phyloP scores from a whole-genome alignment of 1,140 invertebrate genomes.

The Caerostris extrusa region DNA sequence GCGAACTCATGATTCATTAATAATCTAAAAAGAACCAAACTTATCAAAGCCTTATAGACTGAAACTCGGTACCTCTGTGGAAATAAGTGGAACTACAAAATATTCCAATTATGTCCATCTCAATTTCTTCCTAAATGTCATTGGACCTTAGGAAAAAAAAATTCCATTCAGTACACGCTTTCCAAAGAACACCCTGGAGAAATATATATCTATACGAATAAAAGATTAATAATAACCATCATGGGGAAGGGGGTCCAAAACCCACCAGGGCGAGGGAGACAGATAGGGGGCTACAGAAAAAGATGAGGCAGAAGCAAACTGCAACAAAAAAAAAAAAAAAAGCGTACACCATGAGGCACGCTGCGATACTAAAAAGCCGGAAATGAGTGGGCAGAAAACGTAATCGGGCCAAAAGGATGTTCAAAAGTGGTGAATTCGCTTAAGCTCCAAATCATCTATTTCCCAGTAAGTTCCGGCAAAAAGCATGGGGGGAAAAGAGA shows the following conservation, averaged over 20 bases:
- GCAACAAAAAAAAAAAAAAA: too few relatives aligned
- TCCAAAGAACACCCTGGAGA: neutral
- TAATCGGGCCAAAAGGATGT: conserved; percentile 69
- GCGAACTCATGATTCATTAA: too few relatives aligned
- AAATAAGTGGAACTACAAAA: neutral
- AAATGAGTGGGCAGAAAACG: conserved; percentile 72
- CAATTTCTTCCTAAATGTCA: neutral
- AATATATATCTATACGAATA: neutral
- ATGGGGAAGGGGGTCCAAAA: neutral
- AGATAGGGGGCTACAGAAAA: neutral
- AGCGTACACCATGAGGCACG: neutral
- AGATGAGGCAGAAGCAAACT: neutral
- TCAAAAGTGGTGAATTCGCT: conserved; percentile 66
- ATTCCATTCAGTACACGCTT: neutral
- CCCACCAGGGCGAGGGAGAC: neutral
- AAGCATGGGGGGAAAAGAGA: neutral
- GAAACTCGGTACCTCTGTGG: neutral
- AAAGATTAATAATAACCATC: neutral
- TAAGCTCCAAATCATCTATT: conserved; percentile 66
- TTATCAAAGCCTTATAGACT: too few relatives aligned
- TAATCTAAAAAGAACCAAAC: too few relatives aligned
- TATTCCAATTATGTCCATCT: neutral
- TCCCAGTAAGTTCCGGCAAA: conserved; percentile 65
- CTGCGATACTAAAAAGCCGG: conserved; percentile 47
- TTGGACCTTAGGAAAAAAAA: too few relatives aligned